Conservation (phyloP, 2,888 invertebrate genomes). For the Euplagia quadripunctaria region DNA sequence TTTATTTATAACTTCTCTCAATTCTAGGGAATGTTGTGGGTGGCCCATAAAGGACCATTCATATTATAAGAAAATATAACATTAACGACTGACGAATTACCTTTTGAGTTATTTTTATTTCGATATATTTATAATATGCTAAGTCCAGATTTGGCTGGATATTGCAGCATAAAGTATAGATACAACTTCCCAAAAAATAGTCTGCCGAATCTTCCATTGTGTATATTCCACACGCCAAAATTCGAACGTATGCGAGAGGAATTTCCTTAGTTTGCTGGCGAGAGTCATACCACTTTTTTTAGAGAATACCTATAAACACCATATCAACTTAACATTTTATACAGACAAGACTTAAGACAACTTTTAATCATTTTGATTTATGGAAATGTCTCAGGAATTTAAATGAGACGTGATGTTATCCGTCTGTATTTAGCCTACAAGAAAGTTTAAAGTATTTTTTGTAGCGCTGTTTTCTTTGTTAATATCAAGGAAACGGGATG, state of each 20-base stretch:
- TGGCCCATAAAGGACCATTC: not conserved
- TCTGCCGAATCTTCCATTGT: no score
- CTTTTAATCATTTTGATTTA: slow-evolving; percentile 38
- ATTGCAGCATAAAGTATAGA: not conserved
- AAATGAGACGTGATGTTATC: slow-evolving; percentile 44
- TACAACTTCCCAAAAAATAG: not conserved
- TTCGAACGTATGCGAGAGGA: not conserved
- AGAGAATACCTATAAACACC: not conserved
- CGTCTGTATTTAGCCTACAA: slow-evolving; percentile 33
- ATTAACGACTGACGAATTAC: no score
- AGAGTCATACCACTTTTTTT: not conserved
- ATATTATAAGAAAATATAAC: not conserved
- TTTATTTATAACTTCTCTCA: not conserved
- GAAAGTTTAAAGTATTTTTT: slow-evolving; percentile 28
- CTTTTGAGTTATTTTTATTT: no score
- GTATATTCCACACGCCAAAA: not conserved
- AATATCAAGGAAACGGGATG: slow-evolving; percentile 56
- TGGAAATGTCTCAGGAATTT: slow-evolving; percentile 30
- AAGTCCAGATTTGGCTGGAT: not conserved
- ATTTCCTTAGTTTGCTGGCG: not conserved
- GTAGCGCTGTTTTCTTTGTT: slow-evolving; percentile 47
- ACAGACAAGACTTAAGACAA: not conserved
- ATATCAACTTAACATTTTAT: not conserved
- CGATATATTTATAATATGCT: not conserved
- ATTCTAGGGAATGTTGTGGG: not conserved